phyloP scores from a whole-genome alignment of 2,113 vertebrate species.

The Columbina picui region DNA sequence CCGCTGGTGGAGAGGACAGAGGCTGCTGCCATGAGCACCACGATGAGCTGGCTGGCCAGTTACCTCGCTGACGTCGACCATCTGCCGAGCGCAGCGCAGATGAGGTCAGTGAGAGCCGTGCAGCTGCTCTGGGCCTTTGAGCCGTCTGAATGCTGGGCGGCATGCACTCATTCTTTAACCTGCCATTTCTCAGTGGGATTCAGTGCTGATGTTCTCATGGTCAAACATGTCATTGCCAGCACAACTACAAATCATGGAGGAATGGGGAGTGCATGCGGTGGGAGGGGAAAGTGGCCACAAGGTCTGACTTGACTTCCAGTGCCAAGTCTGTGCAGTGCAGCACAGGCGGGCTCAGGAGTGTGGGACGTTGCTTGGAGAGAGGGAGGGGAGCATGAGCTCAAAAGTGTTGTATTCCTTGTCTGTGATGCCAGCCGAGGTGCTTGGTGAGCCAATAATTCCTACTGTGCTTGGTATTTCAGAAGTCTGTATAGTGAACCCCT shows the following conservation, averaged over 20 bases:
- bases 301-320: background rate
- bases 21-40: conserved; percentile 86
- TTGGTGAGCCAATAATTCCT: background rate
- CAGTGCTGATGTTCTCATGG: background rate
- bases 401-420: background rate
- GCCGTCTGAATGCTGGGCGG: background rate
- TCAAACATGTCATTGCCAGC: accelerated
- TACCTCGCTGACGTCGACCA: conserved; percentile 96
- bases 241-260: background rate
- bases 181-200: background rate
- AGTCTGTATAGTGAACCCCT: conserved; percentile 90
- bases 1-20: conserved; percentile 80
- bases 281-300: background rate
- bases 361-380: background rate
- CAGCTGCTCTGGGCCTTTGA: background rate
- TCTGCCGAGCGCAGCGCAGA: conserved; percentile 90
- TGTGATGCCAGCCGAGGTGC: background rate
- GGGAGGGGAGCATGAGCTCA: background rate
- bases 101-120: conserved; percentile 79
- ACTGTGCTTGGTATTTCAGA: conserved; percentile 75
- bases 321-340: background rate
- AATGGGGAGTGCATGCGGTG: background rate
- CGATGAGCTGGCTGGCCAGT: conserved; percentile 99
- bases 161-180: background rate
- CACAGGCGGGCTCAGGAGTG: background rate